A percentile compares a stretch with the other conserved stretches of the same genome.
Evolutionary conservation across 2,888 invertebrate genomes (phyloP).

Genomic region (Eupithecia tripunctaria): DNA sequence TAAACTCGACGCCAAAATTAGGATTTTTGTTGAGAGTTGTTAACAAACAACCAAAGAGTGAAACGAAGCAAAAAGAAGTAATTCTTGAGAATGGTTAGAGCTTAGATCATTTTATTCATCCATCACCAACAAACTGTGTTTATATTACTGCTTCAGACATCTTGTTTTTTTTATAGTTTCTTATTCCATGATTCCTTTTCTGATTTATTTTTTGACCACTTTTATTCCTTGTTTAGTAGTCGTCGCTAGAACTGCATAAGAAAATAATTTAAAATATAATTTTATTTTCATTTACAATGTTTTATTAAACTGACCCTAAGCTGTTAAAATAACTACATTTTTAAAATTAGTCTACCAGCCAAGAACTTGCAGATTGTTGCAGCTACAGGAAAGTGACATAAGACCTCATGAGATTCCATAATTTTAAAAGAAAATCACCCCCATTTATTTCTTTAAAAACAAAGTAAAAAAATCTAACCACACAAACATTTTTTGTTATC

Average conservation of each 20-base stretch:
- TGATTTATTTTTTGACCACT: slow-evolving; percentile 14
- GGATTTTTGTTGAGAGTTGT: neutral
- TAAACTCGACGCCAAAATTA: neutral
- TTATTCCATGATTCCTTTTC: slow-evolving; percentile 1
- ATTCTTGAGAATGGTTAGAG: neutral
- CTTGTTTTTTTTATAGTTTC: neutral
- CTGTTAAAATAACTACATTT: neutral
- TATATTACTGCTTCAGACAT: neutral
- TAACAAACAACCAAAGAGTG: too few relatives aligned
- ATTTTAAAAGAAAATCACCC: too few relatives aligned
- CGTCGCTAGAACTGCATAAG: slow-evolving; percentile 20
- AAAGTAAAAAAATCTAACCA: too few relatives aligned
- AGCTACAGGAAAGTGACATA: too few relatives aligned
- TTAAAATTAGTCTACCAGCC: too few relatives aligned
- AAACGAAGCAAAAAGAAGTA: too few relatives aligned
- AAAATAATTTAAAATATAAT: slow-evolving; percentile 31
- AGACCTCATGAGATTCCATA: too few relatives aligned
- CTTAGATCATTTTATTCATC: neutral
- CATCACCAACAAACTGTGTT: neutral
- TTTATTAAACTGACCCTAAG: neutral
- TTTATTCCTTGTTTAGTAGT: slow-evolving; percentile 12
- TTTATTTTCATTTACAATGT: slow-evolving; percentile 13
- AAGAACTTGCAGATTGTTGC: too few relatives aligned
- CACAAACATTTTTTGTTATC: too few relatives aligned
- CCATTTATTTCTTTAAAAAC: too few relatives aligned